These are phyloP conservation scores for Ditylenchus dipsaci DNA, from an alignment of 1,140 invertebrate genomes.

Conservation along the genomic window DNA sequence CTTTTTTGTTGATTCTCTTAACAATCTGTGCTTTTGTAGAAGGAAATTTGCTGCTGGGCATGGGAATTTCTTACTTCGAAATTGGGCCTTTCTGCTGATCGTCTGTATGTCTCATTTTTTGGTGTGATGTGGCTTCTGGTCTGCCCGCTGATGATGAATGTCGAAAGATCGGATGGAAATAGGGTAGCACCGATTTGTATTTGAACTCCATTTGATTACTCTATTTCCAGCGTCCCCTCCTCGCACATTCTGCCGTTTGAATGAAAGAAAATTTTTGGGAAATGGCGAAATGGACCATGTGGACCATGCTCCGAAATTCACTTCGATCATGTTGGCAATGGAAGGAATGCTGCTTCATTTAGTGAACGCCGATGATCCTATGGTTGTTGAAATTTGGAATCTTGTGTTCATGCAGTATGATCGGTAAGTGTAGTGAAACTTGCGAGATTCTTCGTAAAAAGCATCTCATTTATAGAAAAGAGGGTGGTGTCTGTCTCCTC, in stretches of 20 bases:
- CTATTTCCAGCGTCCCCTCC: constrained; percentile 65
- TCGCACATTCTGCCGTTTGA: constrained; percentile 80
- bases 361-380: constrained; percentile 96
- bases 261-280: constrained; percentile 99
- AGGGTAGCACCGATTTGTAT: constrained; percentile 64
- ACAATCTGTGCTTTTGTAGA: too few relatives aligned
- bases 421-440: too few relatives aligned
- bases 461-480: constrained; percentile 64
- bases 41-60: constrained; percentile 91
- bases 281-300: constrained; percentile 98
- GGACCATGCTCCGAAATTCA: constrained; percentile 98
- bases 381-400: constrained; percentile 99
- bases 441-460: too few relatives aligned
- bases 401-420: constrained; percentile 98
- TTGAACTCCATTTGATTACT: too few relatives aligned
- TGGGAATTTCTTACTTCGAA: constrained; percentile 89
- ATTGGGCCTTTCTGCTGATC: constrained; percentile 71
- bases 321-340: constrained; percentile 90
- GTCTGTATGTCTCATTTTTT: constrained; percentile 97
- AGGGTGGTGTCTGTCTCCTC: constrained; percentile 67
- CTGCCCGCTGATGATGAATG: constrained; percentile 89
- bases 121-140: constrained; percentile 75
- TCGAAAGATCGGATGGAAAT: constrained; percentile 74
- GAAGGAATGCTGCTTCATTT: constrained; percentile 80
- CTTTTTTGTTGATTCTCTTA: too few relatives aligned